These are phyloP conservation scores for Brachionus rubens DNA, from an alignment of 1,140 invertebrate genomes.

Conservation along the genomic window DNA sequence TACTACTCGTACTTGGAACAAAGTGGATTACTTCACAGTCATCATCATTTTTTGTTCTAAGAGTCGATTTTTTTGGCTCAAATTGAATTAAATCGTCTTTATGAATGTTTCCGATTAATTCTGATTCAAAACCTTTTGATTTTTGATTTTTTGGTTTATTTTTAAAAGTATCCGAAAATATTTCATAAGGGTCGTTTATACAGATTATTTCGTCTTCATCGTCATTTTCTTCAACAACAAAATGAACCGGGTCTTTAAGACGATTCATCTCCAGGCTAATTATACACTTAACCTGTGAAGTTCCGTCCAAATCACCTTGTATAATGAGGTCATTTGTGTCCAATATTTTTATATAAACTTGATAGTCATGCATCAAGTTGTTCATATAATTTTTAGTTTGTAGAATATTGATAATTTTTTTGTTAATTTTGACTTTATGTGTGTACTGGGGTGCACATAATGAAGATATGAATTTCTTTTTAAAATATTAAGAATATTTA, in stretches of 20 bases:
- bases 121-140: background rate
- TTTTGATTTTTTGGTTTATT: background rate
- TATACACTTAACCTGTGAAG: background rate
- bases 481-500: no score
- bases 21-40: conserved; percentile 14
- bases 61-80: background rate
- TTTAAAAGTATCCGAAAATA: conserved; percentile 5
- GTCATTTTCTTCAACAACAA: background rate
- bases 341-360: background rate
- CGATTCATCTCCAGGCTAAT: conserved; percentile 2
- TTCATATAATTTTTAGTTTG: background rate
- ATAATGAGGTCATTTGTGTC: background rate
- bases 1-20: background rate
- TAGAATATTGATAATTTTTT: background rate
- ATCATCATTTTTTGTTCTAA: background rate
- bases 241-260: background rate
- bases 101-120: background rate
- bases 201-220: conserved; percentile 4
- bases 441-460: background rate
- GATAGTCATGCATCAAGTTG: conserved; percentile 1
- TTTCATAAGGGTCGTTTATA: conserved; percentile 8
- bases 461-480: conserved; percentile 38
- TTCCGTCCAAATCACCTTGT: background rate
- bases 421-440: background rate
- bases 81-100: background rate